A percentile compares a stretch with the other conserved stretches of the same genome.
phyloP scores from a whole-genome alignment of 2,888 invertebrate genomes.

The Microplitis manilae region DNA sequence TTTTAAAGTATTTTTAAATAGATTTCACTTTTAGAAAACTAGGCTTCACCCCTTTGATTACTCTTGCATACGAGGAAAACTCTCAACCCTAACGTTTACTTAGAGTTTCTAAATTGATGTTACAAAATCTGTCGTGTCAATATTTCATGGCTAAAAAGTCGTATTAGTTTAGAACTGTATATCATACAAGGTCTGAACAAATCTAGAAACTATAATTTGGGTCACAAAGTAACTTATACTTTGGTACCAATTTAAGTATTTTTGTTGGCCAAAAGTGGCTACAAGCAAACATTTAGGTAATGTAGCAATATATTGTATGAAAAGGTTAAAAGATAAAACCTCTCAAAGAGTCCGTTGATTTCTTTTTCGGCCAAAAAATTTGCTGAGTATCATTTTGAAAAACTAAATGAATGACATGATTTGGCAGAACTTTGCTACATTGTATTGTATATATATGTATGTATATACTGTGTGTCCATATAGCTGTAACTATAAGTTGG shows the following conservation, averaged over 20 bases:
- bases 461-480: not conserved
- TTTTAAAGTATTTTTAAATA: no score
- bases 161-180: no score
- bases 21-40: no score
- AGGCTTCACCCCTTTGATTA: no score
- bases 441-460: slow-evolving; percentile 42
- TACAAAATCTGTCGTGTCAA: no score
- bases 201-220: no score
- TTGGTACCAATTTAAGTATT: not conserved
- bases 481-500: slow-evolving; percentile 41
- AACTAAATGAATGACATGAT: slow-evolving; percentile 68
- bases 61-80: no score
- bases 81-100: no score
- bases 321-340: slow-evolving; percentile 19
- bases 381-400: slow-evolving; percentile 59
- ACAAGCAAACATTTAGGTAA: not conserved
- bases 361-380: slow-evolving; percentile 56
- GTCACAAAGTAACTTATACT: no score
- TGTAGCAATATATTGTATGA: not conserved
- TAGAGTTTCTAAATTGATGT: no score
- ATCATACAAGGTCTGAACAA: no score
- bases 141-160: no score
- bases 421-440: slow-evolving; percentile 66
- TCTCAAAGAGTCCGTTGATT: slow-evolving; percentile 55
- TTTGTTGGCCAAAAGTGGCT: not conserved